phyloP scores from a whole-genome alignment of 2,888 invertebrate genomes.

The Bhutanitis thaidina region DNA sequence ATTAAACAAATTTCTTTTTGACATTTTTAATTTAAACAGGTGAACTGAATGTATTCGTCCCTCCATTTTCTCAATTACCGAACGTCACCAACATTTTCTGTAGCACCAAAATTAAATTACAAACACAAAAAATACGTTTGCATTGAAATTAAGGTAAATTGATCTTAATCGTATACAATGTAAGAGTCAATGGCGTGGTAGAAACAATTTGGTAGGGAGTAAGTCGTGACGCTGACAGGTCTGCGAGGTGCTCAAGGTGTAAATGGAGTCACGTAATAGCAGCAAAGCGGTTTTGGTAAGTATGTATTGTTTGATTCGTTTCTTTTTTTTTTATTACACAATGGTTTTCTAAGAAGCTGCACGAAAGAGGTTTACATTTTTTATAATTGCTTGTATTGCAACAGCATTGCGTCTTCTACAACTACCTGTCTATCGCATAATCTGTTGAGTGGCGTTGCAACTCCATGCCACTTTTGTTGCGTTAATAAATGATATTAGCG shows the following conservation, averaged over 20 bases:
- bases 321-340: not conserved
- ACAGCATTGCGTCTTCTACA: too few relatives aligned
- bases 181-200: slow-evolving; percentile 14
- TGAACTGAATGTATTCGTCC: slow-evolving; percentile 23
- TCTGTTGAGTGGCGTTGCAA: too few relatives aligned
- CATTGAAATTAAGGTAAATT: not conserved
- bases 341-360: too few relatives aligned
- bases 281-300: not conserved
- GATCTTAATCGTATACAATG: not conserved
- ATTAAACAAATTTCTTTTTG: not conserved
- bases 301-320: not conserved
- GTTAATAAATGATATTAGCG: too few relatives aligned
- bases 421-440: too few relatives aligned
- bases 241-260: slow-evolving; percentile 38
- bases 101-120: slow-evolving; percentile 41
- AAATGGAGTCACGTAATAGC: slow-evolving; percentile 31
- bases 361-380: too few relatives aligned
- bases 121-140: slow-evolving; percentile 26
- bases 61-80: slow-evolving; percentile 36
- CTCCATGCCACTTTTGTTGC: too few relatives aligned
- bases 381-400: too few relatives aligned
- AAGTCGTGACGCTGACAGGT: slow-evolving; percentile 39
- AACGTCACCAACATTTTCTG: slow-evolving; percentile 42
- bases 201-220: slow-evolving; percentile 21
- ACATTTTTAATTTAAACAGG: slow-evolving; percentile 22